Evolutionary conservation across 2,113 vertebrate species (phyloP).

Genomic region (Eonycteris spelaea): DNA sequence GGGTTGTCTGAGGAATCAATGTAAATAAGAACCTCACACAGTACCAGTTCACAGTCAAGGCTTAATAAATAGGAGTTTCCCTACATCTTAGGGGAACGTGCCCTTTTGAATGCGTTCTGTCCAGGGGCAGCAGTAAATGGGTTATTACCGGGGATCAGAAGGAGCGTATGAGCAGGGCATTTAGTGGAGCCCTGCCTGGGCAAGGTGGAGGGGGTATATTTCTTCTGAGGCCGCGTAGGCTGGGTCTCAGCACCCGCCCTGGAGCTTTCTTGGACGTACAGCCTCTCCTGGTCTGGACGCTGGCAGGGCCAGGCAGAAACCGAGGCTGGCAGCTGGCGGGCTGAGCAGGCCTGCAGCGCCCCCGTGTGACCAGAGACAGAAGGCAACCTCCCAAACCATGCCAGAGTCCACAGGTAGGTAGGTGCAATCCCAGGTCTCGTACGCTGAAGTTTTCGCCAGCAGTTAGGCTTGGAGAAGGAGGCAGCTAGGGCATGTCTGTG

Average conservation of each 20-base stretch:
- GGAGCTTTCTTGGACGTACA: fast-evolving
- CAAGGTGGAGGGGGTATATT: fast-evolving
- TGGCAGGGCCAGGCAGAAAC: fast-evolving
- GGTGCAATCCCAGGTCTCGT: fast-evolving
- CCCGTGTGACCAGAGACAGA: constrained; percentile 13
- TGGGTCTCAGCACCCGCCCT: fast-evolving
- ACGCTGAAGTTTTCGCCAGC: fast-evolving
- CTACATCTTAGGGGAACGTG: fast-evolving
- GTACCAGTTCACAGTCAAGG: background rate
- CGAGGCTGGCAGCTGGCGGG: fast-evolving
- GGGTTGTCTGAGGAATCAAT: background rate
- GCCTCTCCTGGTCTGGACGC: fast-evolving
- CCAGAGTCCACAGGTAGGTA: fast-evolving
- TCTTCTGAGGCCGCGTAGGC: background rate
- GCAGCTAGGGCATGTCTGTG: background rate
- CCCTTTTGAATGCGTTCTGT: background rate
- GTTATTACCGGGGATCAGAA: background rate
- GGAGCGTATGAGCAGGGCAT: background rate
- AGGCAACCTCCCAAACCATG: background rate
- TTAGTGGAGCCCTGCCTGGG: fast-evolving
- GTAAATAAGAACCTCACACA: background rate
- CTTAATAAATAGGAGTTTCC: background rate
- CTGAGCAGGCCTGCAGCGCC: constrained; percentile 64
- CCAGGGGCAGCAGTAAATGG: background rate
- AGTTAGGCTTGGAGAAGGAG: fast-evolving